A percentile compares a stretch with the other conserved stretches of the same genome.
These are phyloP conservation scores for Nasonovia ribisnigri DNA, from an alignment of 2,888 invertebrate genomes.

Conservation along the genomic window DNA sequence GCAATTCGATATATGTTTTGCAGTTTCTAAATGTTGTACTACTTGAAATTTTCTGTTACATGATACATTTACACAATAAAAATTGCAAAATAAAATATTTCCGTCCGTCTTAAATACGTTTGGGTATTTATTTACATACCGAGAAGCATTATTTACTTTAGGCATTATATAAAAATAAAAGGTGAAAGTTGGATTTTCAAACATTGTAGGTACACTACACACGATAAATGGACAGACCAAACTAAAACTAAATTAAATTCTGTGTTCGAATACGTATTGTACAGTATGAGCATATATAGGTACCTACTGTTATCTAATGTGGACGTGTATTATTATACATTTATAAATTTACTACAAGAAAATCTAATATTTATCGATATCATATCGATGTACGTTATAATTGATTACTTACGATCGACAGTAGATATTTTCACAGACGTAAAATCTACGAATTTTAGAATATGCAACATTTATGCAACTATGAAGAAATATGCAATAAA, in stretches of 20 bases:
- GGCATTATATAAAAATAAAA: too few species aligned
- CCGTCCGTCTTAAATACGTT: slow-evolving; percentile 8
- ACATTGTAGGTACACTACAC: too few species aligned
- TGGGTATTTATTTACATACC: too few species aligned
- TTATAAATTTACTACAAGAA: slow-evolving; percentile 22
- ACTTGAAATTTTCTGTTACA: background rate
- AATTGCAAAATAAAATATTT: slow-evolving; percentile 40
- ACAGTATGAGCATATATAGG: slow-evolving; percentile 14
- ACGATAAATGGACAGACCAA: too few species aligned
- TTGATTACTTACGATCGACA: background rate
- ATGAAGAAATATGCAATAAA: too few species aligned
- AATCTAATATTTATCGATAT: slow-evolving; percentile 21
- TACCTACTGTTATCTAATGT: slow-evolving; percentile 18
- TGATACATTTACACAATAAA: slow-evolving; percentile 34
- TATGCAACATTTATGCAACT: too few species aligned
- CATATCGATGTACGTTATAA: slow-evolving; percentile 13
- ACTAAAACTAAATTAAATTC: too few species aligned
- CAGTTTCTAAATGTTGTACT: background rate
- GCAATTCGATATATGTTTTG: background rate
- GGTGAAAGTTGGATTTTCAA: too few species aligned
- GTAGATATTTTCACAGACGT: slow-evolving; percentile 16
- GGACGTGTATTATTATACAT: background rate
- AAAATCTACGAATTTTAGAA: background rate
- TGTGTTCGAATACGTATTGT: background rate
- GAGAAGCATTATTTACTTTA: too few species aligned